Evolutionary conservation across 2,888 invertebrate species (phyloP).

Genomic region (Orthosia gracilis): DNA sequence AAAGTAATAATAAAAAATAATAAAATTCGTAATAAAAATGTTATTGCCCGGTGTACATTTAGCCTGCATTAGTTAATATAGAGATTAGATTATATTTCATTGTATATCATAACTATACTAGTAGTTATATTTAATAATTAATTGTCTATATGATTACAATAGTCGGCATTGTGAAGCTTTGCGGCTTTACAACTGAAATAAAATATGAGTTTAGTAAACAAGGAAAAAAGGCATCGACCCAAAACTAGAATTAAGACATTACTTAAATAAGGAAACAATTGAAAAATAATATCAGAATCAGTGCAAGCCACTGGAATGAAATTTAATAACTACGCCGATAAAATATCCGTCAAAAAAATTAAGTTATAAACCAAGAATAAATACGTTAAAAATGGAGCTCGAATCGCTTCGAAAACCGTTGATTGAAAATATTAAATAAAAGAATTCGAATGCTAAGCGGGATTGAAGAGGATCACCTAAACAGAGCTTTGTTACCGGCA

Average conservation of each 20-base stretch:
- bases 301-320: conserved; percentile 63
- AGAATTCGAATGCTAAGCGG: conserved; percentile 64
- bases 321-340: conserved; percentile 48
- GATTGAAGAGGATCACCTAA: conserved; percentile 49
- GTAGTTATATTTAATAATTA: conserved; percentile 17
- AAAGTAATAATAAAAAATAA: too few relatives aligned
- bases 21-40: neutral
- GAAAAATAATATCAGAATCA: conserved; percentile 72
- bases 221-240: conserved; percentile 61
- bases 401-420: conserved; percentile 59
- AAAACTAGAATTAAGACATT: conserved; percentile 69
- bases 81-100: conserved; percentile 20
- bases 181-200: conserved; percentile 17
- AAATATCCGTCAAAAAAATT: too few relatives aligned
- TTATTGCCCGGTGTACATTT: conserved; percentile 14
- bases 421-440: conserved; percentile 67
- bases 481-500: conserved; percentile 58
- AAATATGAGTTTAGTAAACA: conserved; percentile 57
- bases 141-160: conserved; percentile 26
- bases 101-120: conserved; percentile 24
- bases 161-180: neutral
- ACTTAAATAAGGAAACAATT: conserved; percentile 63
- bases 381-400: conserved; percentile 56
- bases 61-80: conserved; percentile 11
- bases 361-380: conserved; percentile 50